A percentile compares a stretch with the other conserved stretches of the same genome.
phyloP scores from a whole-genome alignment of 2,113 vertebrate species.

The Sardina pilchardus region DNA sequence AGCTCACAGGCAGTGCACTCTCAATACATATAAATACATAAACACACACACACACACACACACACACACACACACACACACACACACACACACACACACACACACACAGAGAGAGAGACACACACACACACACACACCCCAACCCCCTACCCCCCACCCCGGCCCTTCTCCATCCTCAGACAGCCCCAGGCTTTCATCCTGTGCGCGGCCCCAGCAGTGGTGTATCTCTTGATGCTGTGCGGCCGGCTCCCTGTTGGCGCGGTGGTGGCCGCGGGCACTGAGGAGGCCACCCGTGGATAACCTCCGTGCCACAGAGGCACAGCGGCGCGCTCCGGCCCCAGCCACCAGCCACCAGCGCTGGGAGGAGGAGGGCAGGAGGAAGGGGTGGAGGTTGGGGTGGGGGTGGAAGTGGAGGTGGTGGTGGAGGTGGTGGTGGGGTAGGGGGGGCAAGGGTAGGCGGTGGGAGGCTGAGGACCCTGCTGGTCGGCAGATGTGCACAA shows the following conservation, averaged over 20 bases:
- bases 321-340: not conserved
- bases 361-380: not conserved
- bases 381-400: not conserved
- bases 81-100: too few relatives aligned
- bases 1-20: not conserved
- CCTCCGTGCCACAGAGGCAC: not conserved
- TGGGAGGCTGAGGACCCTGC: constrained; percentile 24
- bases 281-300: not conserved
- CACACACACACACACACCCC: too few relatives aligned
- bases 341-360: not conserved
- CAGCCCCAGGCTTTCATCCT: too few relatives aligned
- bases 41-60: not conserved
- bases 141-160: not conserved
- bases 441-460: not conserved
- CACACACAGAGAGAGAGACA: too few relatives aligned
- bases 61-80: not conserved
- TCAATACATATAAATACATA: not conserved
- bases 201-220: too few relatives aligned
- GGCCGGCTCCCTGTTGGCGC: not conserved
- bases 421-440: not conserved
- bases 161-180: too few relatives aligned
- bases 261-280: not conserved
- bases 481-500: constrained; percentile 32
- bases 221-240: not conserved
- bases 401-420: not conserved